Percentiles rank a stretch among this genome's conserved stretches.
Conservation (phyloP, 2,113 vertebrate genomes). For the Tympanuchus pallidicinctus region DNA sequence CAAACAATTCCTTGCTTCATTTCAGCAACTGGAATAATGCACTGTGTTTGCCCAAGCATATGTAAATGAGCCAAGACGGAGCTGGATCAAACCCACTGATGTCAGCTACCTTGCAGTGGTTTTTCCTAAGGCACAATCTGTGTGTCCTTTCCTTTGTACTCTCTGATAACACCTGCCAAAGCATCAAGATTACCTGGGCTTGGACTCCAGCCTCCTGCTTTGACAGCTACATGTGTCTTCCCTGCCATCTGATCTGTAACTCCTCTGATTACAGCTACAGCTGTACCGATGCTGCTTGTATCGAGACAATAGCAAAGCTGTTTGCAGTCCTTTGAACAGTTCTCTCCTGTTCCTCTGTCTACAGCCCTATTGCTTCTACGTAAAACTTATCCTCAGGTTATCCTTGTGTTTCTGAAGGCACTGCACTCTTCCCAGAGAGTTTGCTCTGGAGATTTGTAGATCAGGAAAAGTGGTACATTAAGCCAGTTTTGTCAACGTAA, state of each 20-base stretch:
- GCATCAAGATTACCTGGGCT: neutral
- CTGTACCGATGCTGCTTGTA: neutral
- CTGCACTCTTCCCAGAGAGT: neutral
- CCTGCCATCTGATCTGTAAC: neutral
- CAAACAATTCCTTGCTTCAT: neutral
- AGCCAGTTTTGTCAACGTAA: conserved; percentile 6
- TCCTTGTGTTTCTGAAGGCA: neutral
- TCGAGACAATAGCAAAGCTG: neutral
- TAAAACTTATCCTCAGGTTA: neutral
- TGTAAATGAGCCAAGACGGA: neutral
- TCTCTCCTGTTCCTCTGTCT: neutral
- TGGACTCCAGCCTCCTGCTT: neutral
- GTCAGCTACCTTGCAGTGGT: neutral
- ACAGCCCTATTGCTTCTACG: neutral
- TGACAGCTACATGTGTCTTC: neutral
- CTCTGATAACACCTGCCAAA: neutral
- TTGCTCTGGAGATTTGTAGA: neutral
- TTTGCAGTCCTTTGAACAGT: neutral
- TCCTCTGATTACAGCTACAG: neutral
- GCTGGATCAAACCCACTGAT: neutral
- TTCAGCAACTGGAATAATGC: conserved; percentile 21
- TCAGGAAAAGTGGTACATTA: neutral
- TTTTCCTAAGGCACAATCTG: neutral
- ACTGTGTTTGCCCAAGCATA: neutral
- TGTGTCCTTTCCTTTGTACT: neutral